These are phyloP conservation scores for Lissonota sp. DNA, from an alignment of 2,888 invertebrate species.

Conservation along the genomic window DNA sequence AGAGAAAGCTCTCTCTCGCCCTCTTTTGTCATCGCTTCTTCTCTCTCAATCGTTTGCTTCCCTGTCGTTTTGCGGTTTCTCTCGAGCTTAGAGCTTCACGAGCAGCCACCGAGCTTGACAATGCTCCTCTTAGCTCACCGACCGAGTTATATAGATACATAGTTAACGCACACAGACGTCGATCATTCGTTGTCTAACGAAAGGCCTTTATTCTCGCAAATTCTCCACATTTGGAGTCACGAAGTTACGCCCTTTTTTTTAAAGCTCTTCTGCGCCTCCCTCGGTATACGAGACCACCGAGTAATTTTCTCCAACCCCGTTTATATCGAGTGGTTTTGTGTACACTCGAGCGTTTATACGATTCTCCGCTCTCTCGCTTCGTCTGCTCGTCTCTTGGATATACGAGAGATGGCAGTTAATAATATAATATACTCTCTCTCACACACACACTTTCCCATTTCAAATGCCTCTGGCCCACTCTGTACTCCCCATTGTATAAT, in stretches of 20 bases:
- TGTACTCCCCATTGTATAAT: no score
- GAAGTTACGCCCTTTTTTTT: no score
- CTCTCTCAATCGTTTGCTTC: no score
- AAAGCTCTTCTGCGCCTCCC: no score
- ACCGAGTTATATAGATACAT: not conserved
- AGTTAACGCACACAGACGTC: not conserved
- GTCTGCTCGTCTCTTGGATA: not conserved
- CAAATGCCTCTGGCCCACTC: no score
- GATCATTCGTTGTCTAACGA: not conserved
- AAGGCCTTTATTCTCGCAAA: no score
- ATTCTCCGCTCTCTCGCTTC: conserved; percentile 9
- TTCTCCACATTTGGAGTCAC: no score
- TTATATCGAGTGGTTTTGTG: conserved; percentile 26
- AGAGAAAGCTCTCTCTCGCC: not conserved
- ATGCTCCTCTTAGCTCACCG: not conserved
- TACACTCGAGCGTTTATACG: conserved; percentile 14
- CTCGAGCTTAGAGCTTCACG: not conserved
- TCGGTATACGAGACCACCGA: not conserved
- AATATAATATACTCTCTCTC: not conserved
- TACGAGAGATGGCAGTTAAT: not conserved
- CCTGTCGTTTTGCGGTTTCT: conserved; percentile 5
- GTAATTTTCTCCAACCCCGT: conserved; percentile 33
- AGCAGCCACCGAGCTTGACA: not conserved
- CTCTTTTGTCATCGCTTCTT: conserved; percentile 10
- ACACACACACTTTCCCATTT: no score